Conservation (phyloP, 1,140 invertebrate genomes). For the Danaus melanippus region DNA sequence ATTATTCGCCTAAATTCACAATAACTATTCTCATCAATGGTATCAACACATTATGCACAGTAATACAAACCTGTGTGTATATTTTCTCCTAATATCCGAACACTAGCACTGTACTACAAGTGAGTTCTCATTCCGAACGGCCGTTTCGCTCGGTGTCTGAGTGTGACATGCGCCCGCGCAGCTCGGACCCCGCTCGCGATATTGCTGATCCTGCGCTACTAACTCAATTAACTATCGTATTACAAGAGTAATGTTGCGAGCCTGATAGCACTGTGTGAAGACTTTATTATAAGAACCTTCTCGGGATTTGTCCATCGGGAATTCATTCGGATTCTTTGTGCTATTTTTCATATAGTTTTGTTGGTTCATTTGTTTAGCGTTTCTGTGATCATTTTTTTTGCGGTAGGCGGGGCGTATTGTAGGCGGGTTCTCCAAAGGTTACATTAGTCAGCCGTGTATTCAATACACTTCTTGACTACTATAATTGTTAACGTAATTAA, state of each 20-base stretch:
- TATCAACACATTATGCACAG: too few relatives aligned
- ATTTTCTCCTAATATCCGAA: too few relatives aligned
- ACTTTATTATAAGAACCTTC: not conserved
- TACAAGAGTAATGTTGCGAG: not conserved
- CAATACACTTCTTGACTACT: not conserved
- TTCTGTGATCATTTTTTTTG: conserved; percentile 23
- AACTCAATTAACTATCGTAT: conserved; percentile 41
- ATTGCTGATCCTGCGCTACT: conserved; percentile 47
- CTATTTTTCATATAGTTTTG: too few relatives aligned
- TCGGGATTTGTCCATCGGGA: too few relatives aligned
- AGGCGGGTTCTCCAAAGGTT: conserved; percentile 47
- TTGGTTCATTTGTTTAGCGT: too few relatives aligned
- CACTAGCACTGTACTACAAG: too few relatives aligned
- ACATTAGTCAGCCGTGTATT: conserved; percentile 20
- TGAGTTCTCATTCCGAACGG: conserved; percentile 18
- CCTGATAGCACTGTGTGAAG: not conserved
- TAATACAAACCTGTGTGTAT: too few relatives aligned
- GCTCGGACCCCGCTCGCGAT: conserved; percentile 35
- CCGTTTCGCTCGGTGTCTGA: conserved; percentile 37
- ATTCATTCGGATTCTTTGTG: too few relatives aligned
- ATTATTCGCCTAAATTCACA: too few relatives aligned
- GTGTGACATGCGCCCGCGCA: conserved; percentile 52
- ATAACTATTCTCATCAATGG: too few relatives aligned
- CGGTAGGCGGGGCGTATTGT: conserved; percentile 58
- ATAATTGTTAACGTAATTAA: too few relatives aligned